Evolutionary conservation across 2,113 vertebrate genomes (phyloP).

Genomic region (Hassar affinis): DNA sequence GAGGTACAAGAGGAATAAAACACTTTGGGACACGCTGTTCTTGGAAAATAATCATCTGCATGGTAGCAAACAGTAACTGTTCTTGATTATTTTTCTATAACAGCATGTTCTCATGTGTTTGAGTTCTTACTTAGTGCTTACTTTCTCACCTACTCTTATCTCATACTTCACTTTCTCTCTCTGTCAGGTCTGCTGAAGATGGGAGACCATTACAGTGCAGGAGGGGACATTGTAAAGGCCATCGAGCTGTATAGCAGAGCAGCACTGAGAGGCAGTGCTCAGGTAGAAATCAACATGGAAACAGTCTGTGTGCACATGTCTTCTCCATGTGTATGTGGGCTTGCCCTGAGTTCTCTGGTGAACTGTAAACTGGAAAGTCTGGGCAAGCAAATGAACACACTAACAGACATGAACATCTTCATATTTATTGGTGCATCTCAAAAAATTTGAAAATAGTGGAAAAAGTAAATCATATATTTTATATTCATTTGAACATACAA

Average conservation of each 20-base stretch:
- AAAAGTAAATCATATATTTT: too few relatives aligned
- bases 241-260: conserved; percentile 85
- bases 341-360: neutral
- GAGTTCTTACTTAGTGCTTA: neutral
- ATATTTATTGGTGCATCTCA: too few relatives aligned
- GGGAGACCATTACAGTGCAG: conserved; percentile 85
- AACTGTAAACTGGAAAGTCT: neutral
- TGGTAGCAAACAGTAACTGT: neutral
- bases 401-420: neutral
- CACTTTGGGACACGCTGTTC: neutral
- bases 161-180: conserved; percentile 41
- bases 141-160: too few relatives aligned
- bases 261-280: conserved; percentile 81
- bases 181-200: conserved; percentile 86
- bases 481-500: too few relatives aligned
- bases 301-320: neutral
- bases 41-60: neutral
- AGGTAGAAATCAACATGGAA: conserved; percentile 69
- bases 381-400: neutral
- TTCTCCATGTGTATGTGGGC: neutral
- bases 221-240: conserved; percentile 69
- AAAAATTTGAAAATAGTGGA: too few relatives aligned
- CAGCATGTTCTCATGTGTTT: neutral
- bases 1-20: neutral
- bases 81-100: neutral